Evolutionary conservation across 2,113 vertebrate species (phyloP), one percentile per base, ranked within the genome.

Genomic region (Phylloscopus trochiloides): DNA sequence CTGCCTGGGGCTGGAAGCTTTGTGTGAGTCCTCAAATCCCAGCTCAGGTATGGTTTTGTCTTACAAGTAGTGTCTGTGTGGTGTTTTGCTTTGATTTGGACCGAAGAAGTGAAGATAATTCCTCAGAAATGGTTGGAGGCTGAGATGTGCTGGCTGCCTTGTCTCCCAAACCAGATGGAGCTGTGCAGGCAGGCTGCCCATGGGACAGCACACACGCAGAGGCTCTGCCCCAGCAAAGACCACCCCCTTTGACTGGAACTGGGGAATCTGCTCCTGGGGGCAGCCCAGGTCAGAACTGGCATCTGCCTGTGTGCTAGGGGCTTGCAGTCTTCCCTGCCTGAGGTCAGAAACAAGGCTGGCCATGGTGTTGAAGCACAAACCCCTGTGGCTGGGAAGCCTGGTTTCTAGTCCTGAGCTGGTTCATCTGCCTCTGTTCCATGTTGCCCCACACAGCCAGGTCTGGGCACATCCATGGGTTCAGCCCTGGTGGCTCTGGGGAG

Each of bases 201-300:
- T 0, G 3, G 65, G 51, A 22, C 43, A 47, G 18, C 2, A 1
- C 7, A 29, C 59, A 34, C 0, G 0, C 4, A 32, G 57, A 38
- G 32, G 22, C 47, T 78, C 17, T 5, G 4, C 15, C 51, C 31
- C 48, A 29, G 47, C 59, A 26, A 17, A 71, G 6, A 51, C 10
- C 6, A 3, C 24, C 21, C 59, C 0, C 1, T 24, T 11, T 7
- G 50, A 16, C 19, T 22, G 31, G 28, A 12, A 7, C 4, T 0
- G 0, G 10, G n/a, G 4, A 79, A 20, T 36, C 50, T 55, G 24
- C 28, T 52, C 5, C 2, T 25, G 87, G 22, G 29, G 14, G 13
- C 83, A 76, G 71, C 32, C 58, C 29, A 8, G 47, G 11, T 5
- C 45, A 36, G 16, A 61, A 16, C 4, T 50, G 32, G 57, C 31